phyloP scores from a whole-genome alignment of 2,888 invertebrate species.

The Trichogramma evanescens region DNA sequence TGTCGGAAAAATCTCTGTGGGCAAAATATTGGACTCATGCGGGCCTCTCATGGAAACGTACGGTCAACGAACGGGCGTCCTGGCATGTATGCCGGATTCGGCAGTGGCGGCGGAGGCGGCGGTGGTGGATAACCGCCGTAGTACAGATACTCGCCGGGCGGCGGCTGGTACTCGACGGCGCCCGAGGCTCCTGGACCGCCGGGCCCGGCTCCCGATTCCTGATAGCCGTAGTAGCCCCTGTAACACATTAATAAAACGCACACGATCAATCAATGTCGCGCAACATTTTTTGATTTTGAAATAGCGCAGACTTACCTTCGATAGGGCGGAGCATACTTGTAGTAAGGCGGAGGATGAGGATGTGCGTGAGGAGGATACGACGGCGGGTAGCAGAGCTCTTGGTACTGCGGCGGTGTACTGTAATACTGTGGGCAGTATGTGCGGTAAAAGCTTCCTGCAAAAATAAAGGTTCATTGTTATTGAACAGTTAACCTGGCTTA shows the following conservation, averaged over 20 bases:
- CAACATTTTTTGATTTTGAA: neutral
- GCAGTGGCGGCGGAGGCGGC: constrained; percentile 56
- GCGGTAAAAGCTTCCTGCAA: constrained; percentile 39
- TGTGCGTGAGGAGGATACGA: constrained; percentile 43
- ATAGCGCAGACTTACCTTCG: constrained; percentile 36
- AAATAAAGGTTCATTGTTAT: no score
- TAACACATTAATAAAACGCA: constrained; percentile 1
- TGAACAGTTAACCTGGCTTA: no score
- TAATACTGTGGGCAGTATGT: constrained; percentile 50
- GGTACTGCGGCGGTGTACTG: constrained; percentile 48
- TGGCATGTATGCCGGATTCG: constrained; percentile 43
- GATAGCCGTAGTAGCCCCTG: constrained; percentile 45
- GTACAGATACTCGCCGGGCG: constrained; percentile 51
- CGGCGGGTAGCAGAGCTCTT: constrained; percentile 52
- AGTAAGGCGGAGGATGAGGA: constrained; percentile 45
- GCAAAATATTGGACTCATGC: neutral
- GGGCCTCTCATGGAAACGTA: constrained; percentile 27
- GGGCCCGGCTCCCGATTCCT: constrained; percentile 37
- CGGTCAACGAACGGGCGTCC: constrained; percentile 46
- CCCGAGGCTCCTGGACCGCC: constrained; percentile 45
- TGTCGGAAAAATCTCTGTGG: neutral
- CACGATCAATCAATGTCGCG: neutral
- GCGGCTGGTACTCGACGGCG: constrained; percentile 47
- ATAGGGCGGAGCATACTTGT: constrained; percentile 44
- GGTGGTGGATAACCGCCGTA: constrained; percentile 48